phyloP scores from a whole-genome alignment of 2,888 invertebrate species.

The Deladenus siricidicola region DNA sequence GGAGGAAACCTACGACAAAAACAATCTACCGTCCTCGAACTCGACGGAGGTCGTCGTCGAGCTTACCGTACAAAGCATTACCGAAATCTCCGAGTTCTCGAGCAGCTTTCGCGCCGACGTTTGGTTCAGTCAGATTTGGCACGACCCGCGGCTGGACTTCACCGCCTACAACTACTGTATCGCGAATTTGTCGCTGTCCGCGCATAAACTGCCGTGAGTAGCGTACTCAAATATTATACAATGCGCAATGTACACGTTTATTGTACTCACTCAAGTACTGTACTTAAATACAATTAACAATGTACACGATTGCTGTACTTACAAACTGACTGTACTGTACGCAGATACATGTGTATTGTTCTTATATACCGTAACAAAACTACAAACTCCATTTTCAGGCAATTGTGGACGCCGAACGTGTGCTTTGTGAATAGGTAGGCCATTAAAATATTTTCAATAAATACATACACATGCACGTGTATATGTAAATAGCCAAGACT shows the following conservation, averaged over 20 bases:
- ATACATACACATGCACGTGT: too few relatives aligned
- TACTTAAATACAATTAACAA: too few relatives aligned
- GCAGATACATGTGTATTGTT: too few relatives aligned
- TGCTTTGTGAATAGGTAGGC: slow-evolving; percentile 53
- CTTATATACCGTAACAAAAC: too few relatives aligned
- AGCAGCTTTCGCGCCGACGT: slow-evolving; percentile 51
- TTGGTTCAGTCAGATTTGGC: slow-evolving; percentile 53
- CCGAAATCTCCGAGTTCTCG: slow-evolving; percentile 50
- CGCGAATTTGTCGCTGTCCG: slow-evolving; percentile 48
- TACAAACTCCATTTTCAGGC: slow-evolving; percentile 8
- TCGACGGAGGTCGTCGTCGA: slow-evolving; percentile 50
- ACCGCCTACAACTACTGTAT: slow-evolving; percentile 44
- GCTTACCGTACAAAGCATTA: slow-evolving; percentile 51
- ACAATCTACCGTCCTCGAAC: slow-evolving; percentile 49
- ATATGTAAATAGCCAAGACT: too few relatives aligned
- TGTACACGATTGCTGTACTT: too few relatives aligned
- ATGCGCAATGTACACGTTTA: too few relatives aligned
- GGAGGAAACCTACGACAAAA: slow-evolving; percentile 50
- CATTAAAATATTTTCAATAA: too few relatives aligned
- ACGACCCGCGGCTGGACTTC: slow-evolving; percentile 48
- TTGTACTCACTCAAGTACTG: too few relatives aligned
- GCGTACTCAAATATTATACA: too few relatives aligned
- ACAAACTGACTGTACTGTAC: too few relatives aligned
- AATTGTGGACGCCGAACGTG: slow-evolving; percentile 53
- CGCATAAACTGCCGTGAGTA: slow-evolving; percentile 45